Conservation (phyloP, 1,140 invertebrate species). For the Acromyrmex charruanus region DNA sequence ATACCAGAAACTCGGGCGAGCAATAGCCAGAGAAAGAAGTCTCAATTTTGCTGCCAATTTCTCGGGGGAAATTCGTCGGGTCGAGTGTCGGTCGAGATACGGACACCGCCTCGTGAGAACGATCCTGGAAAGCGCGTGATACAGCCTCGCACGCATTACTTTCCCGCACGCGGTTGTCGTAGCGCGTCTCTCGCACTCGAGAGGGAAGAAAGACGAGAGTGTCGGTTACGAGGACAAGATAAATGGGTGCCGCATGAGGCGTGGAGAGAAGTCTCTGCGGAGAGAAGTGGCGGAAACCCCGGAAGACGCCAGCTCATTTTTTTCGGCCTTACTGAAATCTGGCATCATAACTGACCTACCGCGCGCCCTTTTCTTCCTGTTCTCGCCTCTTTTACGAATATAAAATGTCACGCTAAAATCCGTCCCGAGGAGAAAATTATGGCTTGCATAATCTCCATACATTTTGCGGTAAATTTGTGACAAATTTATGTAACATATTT, state of each 20-base stretch:
- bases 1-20: constrained; percentile 6
- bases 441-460: background rate
- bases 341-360: constrained; percentile 50
- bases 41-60: constrained; percentile 46
- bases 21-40: constrained; percentile 47
- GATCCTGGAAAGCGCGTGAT: background rate
- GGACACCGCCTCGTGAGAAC: constrained; percentile 13
- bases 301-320: constrained; percentile 46
- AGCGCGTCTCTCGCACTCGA: background rate
- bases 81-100: background rate
- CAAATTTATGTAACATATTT: background rate
- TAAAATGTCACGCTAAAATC: constrained; percentile 6
- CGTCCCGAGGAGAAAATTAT: background rate
- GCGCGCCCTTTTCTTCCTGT: background rate
- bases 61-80: constrained; percentile 52
- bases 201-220: background rate
- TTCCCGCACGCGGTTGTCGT: background rate
- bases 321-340: constrained; percentile 46
- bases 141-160: constrained; percentile 33
- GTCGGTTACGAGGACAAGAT: constrained; percentile 34
- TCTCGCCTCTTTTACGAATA: constrained; percentile 41
- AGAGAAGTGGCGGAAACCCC: background rate
- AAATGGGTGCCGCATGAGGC: constrained; percentile 30
- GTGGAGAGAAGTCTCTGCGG: background rate
- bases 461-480: constrained; percentile 7